Evolutionary conservation across 1,140 invertebrate species (phyloP).

Genomic region (Temnothorax nylanderi): DNA sequence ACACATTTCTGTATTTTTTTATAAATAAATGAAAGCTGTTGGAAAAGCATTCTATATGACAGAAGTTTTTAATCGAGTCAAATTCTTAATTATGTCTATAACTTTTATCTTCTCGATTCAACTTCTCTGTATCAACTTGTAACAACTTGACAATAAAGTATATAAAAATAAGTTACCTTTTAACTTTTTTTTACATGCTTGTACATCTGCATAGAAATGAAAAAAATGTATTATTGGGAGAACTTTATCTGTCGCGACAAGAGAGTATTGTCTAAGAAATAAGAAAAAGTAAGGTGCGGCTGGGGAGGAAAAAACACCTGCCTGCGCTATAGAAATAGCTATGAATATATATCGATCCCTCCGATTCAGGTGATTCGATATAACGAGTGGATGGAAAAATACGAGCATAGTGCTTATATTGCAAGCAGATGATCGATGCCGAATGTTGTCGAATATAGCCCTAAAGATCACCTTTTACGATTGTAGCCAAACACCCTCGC

Average conservation of each 20-base stretch:
- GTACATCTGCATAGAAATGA: not conserved
- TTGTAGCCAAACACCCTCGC: slow-evolving; percentile 18
- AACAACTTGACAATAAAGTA: not conserved
- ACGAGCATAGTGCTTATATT: not conserved
- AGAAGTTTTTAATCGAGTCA: not conserved
- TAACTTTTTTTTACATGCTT: not conserved
- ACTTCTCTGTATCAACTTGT: not conserved
- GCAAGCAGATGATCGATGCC: slow-evolving; percentile 58
- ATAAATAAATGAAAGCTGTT: not conserved
- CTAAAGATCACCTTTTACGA: slow-evolving; percentile 35
- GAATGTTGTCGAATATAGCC: slow-evolving; percentile 59
- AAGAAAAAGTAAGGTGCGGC: not conserved
- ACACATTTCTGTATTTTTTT: not conserved
- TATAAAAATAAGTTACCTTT: not conserved
- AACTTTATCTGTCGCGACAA: not conserved
- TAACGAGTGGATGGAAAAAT: slow-evolving; percentile 42
- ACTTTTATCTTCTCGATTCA: not conserved
- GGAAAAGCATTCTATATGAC: not conserved
- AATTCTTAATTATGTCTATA: not conserved
- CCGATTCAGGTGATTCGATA: slow-evolving; percentile 29
- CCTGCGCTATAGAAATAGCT: not conserved
- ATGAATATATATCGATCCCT: slow-evolving; percentile 25
- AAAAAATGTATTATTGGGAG: not conserved
- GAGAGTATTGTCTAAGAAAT: not conserved
- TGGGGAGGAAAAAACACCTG: slow-evolving; percentile 17